Percentiles rank a stretch among this genome's conserved stretches.
Evolutionary conservation across 2,113 vertebrate genomes (phyloP).

Genomic region (Corythaeola cristata): DNA sequence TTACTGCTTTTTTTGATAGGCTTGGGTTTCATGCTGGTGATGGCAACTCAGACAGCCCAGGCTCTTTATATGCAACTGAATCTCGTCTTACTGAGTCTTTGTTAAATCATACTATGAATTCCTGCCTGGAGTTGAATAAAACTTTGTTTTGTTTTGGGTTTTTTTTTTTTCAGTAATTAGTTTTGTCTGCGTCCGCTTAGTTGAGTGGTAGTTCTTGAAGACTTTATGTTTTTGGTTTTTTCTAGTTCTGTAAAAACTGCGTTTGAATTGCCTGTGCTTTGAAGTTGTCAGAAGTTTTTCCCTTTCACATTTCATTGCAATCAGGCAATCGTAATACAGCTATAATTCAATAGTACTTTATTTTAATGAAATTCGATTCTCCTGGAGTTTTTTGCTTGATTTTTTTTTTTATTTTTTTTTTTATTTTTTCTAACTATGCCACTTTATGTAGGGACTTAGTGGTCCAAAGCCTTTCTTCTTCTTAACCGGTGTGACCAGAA

Average conservation of each 20-base stretch:
- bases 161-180: conserved; percentile 12
- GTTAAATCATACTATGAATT: neutral
- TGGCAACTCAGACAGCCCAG: neutral
- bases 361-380: neutral
- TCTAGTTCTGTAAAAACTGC: neutral
- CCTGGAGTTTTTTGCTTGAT: accelerated
- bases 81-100: neutral
- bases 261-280: neutral
- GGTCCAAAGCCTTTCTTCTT: neutral
- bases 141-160: neutral
- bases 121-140: conserved; percentile 5
- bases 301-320: conserved; percentile 11
- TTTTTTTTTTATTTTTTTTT: no score
- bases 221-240: neutral
- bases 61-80: neutral
- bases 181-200: neutral
- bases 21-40: neutral
- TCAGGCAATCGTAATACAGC: neutral
- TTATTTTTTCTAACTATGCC: neutral
- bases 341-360: neutral
- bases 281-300: conserved; percentile 31
- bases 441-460: neutral
- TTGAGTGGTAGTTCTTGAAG: conserved; percentile 20
- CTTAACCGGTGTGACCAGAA: neutral
- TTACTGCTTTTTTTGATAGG: neutral